Evolutionary conservation across 2,888 invertebrate genomes (phyloP).

Genomic region (Macrosiphum euphorbiae): DNA sequence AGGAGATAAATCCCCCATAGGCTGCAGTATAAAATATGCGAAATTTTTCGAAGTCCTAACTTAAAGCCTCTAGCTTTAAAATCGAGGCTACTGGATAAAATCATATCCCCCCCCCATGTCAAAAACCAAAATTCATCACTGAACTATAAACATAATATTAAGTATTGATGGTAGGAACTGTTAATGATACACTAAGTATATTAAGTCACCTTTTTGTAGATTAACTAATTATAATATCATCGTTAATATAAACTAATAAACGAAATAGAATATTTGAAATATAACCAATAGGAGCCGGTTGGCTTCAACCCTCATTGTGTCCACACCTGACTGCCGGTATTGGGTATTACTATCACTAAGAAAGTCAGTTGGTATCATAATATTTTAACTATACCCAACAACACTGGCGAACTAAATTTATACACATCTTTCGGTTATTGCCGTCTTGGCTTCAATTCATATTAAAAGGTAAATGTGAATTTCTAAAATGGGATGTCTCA

Average conservation of each 20-base stretch:
- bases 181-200: not conserved
- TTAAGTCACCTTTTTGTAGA: not conserved
- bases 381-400: not conserved
- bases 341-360: not conserved
- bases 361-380: not conserved
- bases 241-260: not conserved
- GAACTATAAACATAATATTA: not conserved
- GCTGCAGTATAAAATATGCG: too few species aligned
- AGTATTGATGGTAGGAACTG: not conserved
- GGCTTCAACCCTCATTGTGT: not conserved
- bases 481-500: conserved; percentile 52
- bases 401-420: conserved; percentile 26
- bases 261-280: not conserved
- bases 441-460: conserved; percentile 40
- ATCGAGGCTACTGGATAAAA: too few species aligned
- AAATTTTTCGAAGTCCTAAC: too few species aligned
- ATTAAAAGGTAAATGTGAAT: not conserved
- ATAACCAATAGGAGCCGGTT: not conserved
- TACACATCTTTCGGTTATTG: conserved; percentile 18
- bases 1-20: too few species aligned
- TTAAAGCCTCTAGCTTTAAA: too few species aligned
- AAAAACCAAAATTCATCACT: too few species aligned
- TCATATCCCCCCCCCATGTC: too few species aligned
- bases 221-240: not conserved
- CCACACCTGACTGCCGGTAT: not conserved